Evolutionary conservation across 2,888 invertebrate species (phyloP).

Genomic region (Melolontha melolontha): DNA sequence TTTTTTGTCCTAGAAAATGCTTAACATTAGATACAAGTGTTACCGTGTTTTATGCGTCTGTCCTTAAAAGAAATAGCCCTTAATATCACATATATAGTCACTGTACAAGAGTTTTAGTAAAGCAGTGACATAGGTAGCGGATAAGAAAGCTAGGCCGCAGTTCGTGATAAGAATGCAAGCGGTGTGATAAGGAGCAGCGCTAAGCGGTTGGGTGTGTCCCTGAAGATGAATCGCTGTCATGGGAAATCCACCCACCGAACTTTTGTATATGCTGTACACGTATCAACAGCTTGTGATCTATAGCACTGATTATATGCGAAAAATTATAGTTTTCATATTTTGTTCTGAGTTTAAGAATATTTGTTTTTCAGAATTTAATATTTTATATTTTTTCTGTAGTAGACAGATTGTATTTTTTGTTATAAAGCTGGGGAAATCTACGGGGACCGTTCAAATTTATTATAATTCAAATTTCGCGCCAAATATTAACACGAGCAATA

Average conservation of each 20-base stretch:
- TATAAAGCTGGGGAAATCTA: too few relatives aligned
- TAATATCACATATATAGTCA: slow-evolving; percentile 45
- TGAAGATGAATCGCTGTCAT: slow-evolving; percentile 66
- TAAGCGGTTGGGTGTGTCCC: slow-evolving; percentile 66
- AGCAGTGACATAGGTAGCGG: slow-evolving; percentile 56
- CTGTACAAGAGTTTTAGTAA: slow-evolving; percentile 36
- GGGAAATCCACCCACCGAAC: slow-evolving; percentile 65
- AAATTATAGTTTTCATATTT: slow-evolving; percentile 25
- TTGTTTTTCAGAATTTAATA: too few relatives aligned
- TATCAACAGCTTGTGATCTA: slow-evolving; percentile 65
- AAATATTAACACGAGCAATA: too few relatives aligned
- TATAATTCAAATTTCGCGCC: too few relatives aligned
- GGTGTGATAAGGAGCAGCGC: slow-evolving; percentile 61
- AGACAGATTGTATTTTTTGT: too few relatives aligned
- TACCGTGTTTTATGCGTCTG: slow-evolving; percentile 27
- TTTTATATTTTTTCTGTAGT: too few relatives aligned
- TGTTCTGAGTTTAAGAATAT: too few relatives aligned
- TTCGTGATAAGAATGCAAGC: slow-evolving; percentile 66
- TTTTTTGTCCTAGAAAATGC: neutral
- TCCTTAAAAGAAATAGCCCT: slow-evolving; percentile 37
- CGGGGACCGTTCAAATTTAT: too few relatives aligned
- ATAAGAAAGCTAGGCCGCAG: slow-evolving; percentile 60
- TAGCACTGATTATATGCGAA: slow-evolving; percentile 61
- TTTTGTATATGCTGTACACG: slow-evolving; percentile 61
- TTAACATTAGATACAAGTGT: slow-evolving; percentile 36